Evolutionary conservation across 2,888 invertebrate species (phyloP).

Genomic region (Pegoplata infirma): DNA sequence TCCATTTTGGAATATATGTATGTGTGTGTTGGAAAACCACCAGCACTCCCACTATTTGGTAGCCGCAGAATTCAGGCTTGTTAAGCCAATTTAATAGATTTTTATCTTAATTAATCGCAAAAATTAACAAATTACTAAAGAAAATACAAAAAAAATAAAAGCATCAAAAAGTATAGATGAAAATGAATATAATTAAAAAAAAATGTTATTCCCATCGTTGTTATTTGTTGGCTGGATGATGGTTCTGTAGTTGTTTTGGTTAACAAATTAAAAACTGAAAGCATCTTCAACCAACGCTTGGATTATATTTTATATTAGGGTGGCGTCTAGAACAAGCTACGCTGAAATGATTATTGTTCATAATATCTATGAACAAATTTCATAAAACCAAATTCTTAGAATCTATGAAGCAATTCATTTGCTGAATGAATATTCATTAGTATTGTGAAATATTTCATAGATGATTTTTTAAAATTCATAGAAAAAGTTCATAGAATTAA

Average conservation of each 20-base stretch:
- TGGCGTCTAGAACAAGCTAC: no score
- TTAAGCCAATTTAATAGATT: constrained; percentile 45
- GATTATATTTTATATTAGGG: background rate
- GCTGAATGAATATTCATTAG: no score
- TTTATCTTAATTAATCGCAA: constrained; percentile 72
- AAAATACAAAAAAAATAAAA: constrained; percentile 41
- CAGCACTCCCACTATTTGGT: background rate
- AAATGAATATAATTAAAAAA: constrained; percentile 6
- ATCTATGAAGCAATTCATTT: no score
- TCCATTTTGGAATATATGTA: no score
- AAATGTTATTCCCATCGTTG: no score
- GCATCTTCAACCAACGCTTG: background rate
- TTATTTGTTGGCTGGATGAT: constrained; percentile 27
- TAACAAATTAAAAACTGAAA: background rate
- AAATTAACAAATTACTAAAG: constrained; percentile 73
- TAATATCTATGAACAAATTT: no score
- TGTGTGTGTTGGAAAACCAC: background rate
- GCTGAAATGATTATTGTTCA: no score
- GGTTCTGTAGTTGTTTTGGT: background rate
- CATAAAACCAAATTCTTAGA: no score
- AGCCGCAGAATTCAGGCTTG: background rate
- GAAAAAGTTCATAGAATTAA: no score
- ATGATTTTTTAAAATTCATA: no score
- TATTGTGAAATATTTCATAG: no score
- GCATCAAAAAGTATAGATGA: constrained; percentile 17